Evolutionary conservation across 30 jellyfish, hydroid and myxozoan genomes (phyloP), one percentile per base, ranked within the genome.

Genomic region (Rhopilema esculentum): DNA sequence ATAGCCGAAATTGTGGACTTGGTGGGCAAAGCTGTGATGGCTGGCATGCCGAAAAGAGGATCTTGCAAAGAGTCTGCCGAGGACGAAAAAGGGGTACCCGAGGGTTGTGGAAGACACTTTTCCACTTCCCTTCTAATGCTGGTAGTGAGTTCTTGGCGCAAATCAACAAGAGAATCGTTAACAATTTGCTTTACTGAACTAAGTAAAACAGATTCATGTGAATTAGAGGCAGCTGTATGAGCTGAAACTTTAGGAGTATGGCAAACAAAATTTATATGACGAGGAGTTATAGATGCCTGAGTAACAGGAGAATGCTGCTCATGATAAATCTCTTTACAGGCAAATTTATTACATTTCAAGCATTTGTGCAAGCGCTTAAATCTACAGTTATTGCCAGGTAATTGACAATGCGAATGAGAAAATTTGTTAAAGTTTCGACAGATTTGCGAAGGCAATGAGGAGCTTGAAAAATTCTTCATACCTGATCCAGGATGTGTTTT

Each of bases 41-140:
- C 91, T 15, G 85, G 85, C 91, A 82, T 66, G 48, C 85, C 77
- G 67, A 30, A 82, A 48, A 69, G n/a, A 15, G 31, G 85, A 52
- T 51, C 91, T 33, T 68, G 85, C 85, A 77, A 63, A 63, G 72
- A 63, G 26, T 26, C 68, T 33, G 89, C 80, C 80, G 82, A 23
- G 80, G 75, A 33, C 40, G 87, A 76, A 22, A 23, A 69, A 30
- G 85, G 48, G 51, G 80, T 40, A 31, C 12, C 70, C 69, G 76
- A 40, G 81, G 89, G 72, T 30, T 22, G 33, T 79, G 80, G 89
- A 79, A 79, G 89, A 62, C 50, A 40, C 65, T 79, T 79, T 79
- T 63, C 89, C 72, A 79, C 89, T 79, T 79, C 89, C 49, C 66
- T 29, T 57, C 16, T 29, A 53, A 79, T 79, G 81, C 81, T 79